phyloP scores from a whole-genome alignment of 2,797 vertebrate species.

The Lepilemur ruficaudatus region DNA sequence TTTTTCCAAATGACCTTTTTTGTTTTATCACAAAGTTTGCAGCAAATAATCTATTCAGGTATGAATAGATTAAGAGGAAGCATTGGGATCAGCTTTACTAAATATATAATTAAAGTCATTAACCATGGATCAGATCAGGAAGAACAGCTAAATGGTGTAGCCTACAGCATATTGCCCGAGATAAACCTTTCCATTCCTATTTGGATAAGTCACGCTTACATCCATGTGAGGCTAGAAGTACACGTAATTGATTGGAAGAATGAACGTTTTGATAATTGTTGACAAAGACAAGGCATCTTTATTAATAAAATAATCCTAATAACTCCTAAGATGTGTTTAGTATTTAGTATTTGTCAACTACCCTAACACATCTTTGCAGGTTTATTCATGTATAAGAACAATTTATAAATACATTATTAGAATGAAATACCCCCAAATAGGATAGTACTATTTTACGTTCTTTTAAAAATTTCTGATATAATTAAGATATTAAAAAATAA shows the following conservation, averaged over 20 bases:
- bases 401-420: background rate
- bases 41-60: background rate
- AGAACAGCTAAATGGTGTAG: background rate
- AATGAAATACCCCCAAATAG: background rate
- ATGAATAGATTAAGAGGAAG: background rate
- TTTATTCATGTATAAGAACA: background rate
- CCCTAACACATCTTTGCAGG: background rate
- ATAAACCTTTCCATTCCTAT: background rate
- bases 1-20: background rate
- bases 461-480: background rate
- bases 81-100: background rate
- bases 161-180: background rate
- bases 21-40: background rate
- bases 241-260: background rate
- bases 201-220: background rate
- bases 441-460: background rate
- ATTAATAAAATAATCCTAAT: background rate
- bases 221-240: background rate
- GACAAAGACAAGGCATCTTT: background rate
- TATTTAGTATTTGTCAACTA: background rate
- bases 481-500: background rate
- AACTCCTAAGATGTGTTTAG: background rate
- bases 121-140: background rate
- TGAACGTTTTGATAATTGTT: background rate
- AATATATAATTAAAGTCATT: background rate